A percentile compares a stretch with the other conserved stretches of the same genome.
These are phyloP conservation scores for Phalangium opilio DNA, from an alignment of 2,888 invertebrate species.

Conservation along the genomic window DNA sequence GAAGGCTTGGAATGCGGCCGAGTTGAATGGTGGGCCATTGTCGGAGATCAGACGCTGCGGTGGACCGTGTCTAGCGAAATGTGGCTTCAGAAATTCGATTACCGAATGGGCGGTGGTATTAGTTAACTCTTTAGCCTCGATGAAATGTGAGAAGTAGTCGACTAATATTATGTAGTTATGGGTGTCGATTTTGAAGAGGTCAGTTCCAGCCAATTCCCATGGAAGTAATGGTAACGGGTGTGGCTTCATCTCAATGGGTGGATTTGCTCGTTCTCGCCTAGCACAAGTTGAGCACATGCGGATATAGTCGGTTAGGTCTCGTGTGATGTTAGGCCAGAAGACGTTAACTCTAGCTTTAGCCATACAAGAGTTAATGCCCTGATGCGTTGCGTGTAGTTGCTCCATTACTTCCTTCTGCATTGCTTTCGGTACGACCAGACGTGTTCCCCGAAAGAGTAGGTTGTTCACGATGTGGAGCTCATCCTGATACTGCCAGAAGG, in stretches of 20 bases:
- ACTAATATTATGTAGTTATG: conserved; percentile 2
- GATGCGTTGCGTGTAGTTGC: conserved; percentile 1
- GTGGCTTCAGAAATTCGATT: conserved; percentile 5
- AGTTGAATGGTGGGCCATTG: conserved; percentile 5
- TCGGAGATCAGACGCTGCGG: background rate
- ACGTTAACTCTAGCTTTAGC: conserved; percentile 3
- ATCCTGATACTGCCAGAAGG: too few species aligned
- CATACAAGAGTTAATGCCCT: conserved; percentile 5
- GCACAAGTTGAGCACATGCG: background rate
- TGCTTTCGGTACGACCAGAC: conserved; percentile 1
- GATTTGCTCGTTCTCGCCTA: conserved; percentile 1
- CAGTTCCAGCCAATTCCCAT: conserved; percentile 2
- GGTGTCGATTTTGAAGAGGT: conserved; percentile 1
- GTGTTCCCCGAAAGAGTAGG: conserved; percentile 4
- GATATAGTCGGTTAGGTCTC: conserved; percentile 1
- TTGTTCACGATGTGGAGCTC: too few species aligned
- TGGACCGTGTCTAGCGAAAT: conserved; percentile 3
- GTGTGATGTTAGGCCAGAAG: conserved; percentile 3
- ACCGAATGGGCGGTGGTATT: conserved; percentile 1
- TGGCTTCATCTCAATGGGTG: background rate
- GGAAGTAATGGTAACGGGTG: conserved; percentile 1
- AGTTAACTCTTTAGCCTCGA: conserved; percentile 1
- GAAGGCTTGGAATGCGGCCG: background rate
- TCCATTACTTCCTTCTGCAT: conserved; percentile 2
- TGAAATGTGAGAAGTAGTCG: conserved; percentile 7